Conservation (phyloP, 2,113 vertebrate genomes). For the Marmota monax region DNA sequence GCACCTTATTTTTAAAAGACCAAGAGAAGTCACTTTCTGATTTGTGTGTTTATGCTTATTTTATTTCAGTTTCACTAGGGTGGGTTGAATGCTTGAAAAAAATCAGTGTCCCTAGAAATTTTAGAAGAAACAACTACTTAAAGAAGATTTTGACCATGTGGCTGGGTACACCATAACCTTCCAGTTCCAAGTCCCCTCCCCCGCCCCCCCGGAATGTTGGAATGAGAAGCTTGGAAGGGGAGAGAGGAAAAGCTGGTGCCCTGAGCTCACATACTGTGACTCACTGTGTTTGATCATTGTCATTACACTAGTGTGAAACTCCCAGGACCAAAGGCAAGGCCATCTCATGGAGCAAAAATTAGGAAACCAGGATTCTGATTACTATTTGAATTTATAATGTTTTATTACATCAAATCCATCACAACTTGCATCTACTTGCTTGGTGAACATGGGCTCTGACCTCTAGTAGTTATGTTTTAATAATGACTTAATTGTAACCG, state of each 20-base stretch:
- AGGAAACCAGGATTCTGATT: not conserved
- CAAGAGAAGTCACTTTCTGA: not conserved
- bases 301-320: not conserved
- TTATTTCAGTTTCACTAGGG: not conserved
- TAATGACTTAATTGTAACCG: not conserved
- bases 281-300: not conserved
- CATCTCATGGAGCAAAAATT: not conserved
- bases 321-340: not conserved
- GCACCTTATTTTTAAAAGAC: not conserved
- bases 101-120: not conserved
- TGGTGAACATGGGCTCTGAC: not conserved
- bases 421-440: not conserved
- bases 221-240: not conserved
- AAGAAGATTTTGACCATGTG: not conserved
- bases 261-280: not conserved
- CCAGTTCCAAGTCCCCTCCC: too few relatives aligned
- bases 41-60: not conserved
- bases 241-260: not conserved
- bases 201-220: not conserved
- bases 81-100: not conserved
- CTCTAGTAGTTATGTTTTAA: not conserved
- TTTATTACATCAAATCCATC: slow-evolving; percentile 1
- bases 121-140: not conserved
- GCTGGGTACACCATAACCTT: not conserved
- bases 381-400: not conserved